Evolutionary conservation across 2,797 vertebrate genomes (phyloP), one percentile per base, ranked within the genome.

Genomic region (Balearica regulorum): DNA sequence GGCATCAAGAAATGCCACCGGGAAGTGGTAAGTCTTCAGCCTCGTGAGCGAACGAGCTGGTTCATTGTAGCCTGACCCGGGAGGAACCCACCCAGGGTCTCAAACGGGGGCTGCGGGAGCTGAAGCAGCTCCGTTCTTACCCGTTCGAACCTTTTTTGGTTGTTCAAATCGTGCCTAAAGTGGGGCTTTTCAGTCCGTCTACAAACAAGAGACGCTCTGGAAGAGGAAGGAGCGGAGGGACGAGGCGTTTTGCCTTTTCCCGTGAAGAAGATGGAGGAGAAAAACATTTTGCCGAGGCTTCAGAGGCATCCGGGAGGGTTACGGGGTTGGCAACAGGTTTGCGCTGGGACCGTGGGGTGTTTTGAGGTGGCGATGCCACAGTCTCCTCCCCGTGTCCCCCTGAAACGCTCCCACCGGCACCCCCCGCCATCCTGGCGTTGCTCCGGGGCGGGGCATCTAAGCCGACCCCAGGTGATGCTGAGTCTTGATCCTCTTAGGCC

Each of bases 1-100:
- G 97, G 98, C 73, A 92, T 97, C 84, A 98, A 98, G 96, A 98
- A 97, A 71, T 97, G 86, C 66, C 90, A 94, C 37, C 86, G 87
- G 77, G 97, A 98, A 95, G 96, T 95, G 97, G 98, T 98, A 71
- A 98, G 97, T 96, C 55, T 43, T 57, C 28, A 69, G 54, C 35
- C 72, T 75, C 2, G 1, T 14, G 60, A 58, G 29, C 6, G 1
- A 60, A 21, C 2, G 9, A 33, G 26, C 41, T 76, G 66, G 13
- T 28, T 35, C 2, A 0, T 22, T 68, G 58, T 26, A 48, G 61
- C 70, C 33, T 37, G 26, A 71, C 71, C 13, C 33, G 0, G 8
- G 44, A n/a, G 31, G n/a, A 82, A 25, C n/a, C 69, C 2, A 0
- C 6, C 46, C 1, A 2, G 53, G 26, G 16, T 68, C 62, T 87